Evolutionary conservation across 2,797 vertebrate genomes (phyloP), one percentile per base, ranked within the genome.

Genomic region (Danio kyathit): DNA sequence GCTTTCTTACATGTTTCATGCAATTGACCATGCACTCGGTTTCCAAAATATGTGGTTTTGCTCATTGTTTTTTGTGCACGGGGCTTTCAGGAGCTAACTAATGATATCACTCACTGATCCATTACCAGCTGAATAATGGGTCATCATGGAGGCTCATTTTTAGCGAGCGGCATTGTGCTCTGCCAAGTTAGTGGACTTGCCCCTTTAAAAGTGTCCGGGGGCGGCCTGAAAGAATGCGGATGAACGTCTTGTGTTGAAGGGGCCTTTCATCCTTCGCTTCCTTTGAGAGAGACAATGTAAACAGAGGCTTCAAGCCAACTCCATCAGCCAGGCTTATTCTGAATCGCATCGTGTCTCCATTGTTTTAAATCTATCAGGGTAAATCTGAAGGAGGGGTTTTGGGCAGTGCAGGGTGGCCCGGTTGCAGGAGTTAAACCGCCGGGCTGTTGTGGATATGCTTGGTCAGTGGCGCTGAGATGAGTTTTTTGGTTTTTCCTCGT

Each of bases 211-310:
- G 82, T 83, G 84, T 84, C 57, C 89, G 79, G 87, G 94, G 90
- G 90, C 90, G 86, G 80, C 65, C 79, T 64, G 75, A 80, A 94
- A 95, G 93, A 83, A 93, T 94, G 93, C 91, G 82, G 82, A 85
- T 76, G 82, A 64, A 85, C 72, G 77, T 66, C 75, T 78, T 88
- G 77, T 90, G 86, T 87, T 91, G 90, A 93, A 93, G 91, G 91
- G 93, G 91, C 89, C 94, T 96, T 97, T 96, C 94, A 95, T 96
- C 95, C 94, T 90, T 93, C 90, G 91, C 93, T 97, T 97, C 95
- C 95, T 97, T 86, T 88, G 95, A 95, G 94, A 94, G 89, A 92
- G 93, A 94, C 94, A 96, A 93, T 96, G 96, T 97, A 98, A 98
- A 98, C 96, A 97, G 89, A 90, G 96, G 96, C 95, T 90, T 21